Conservation (phyloP, 1,140 invertebrate species). For the Microplitis mediator region DNA sequence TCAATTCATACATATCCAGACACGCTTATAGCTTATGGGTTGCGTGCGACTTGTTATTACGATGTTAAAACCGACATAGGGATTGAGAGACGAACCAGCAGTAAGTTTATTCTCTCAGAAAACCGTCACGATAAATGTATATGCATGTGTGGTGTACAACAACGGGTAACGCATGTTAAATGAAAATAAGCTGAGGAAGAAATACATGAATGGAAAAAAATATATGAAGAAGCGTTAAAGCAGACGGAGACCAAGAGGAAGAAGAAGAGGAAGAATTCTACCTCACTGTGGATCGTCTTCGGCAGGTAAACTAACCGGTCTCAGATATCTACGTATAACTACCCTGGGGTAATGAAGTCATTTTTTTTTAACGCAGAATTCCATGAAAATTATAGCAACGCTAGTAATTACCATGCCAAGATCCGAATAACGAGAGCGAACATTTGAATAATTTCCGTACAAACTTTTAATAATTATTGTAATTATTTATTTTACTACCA, state of each 20-base stretch:
- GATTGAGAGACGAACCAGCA: constrained; percentile 13
- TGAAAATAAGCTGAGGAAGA: no score
- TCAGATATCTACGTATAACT: constrained; percentile 4
- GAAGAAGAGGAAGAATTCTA: background rate
- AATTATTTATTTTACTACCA: no score
- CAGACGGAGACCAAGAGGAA: background rate
- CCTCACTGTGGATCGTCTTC: background rate
- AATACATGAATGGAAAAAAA: no score
- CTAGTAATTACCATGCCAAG: constrained; percentile 16
- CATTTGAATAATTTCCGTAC: constrained; percentile 22
- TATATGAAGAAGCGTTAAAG: no score
- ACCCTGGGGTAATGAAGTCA: constrained; percentile 24
- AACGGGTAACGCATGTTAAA: no score
- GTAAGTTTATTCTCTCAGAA: background rate
- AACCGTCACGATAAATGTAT: background rate
- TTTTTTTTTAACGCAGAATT: constrained; percentile 24
- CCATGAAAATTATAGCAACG: constrained; percentile 25
- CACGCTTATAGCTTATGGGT: background rate
- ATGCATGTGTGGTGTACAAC: no score
- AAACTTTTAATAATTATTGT: no score
- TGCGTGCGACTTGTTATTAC: constrained; percentile 30
- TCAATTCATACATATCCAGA: background rate
- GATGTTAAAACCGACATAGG: constrained; percentile 22
- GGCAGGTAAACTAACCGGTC: constrained; percentile 18
- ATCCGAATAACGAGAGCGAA: constrained; percentile 4